phyloP scores from a whole-genome alignment of 2,888 invertebrate genomes.

The Caenorhabditis sp. region DNA sequence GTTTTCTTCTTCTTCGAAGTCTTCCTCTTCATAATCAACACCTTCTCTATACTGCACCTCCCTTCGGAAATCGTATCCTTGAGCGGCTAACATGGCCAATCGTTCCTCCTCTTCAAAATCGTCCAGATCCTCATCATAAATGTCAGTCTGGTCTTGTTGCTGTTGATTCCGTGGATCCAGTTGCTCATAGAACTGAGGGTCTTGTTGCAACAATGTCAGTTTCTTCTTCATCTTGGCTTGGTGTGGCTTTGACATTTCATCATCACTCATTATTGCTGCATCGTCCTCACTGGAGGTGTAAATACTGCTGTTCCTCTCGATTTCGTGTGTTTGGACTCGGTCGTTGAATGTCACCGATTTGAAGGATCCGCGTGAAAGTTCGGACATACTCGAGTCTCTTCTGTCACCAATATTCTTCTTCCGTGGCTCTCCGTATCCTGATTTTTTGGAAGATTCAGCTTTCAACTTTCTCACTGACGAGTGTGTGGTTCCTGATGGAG shows the following conservation, averaged over 20 bases:
- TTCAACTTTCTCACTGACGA: slow-evolving; percentile 40
- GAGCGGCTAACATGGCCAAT: slow-evolving; percentile 54
- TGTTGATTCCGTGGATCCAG: slow-evolving; percentile 15
- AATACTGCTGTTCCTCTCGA: slow-evolving; percentile 68
- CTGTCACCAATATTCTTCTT: slow-evolving; percentile 69
- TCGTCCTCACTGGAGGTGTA: slow-evolving; percentile 71
- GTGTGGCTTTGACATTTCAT: slow-evolving; percentile 69
- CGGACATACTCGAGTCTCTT: slow-evolving; percentile 74
- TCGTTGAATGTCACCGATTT: slow-evolving; percentile 78
- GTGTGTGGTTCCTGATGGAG: slow-evolving; percentile 35
- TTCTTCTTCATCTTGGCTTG: slow-evolving; percentile 55
- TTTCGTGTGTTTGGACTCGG: slow-evolving; percentile 72
- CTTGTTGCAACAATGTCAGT: slow-evolving; percentile 50
- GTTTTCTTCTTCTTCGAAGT: slow-evolving; percentile 54
- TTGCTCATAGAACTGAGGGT: slow-evolving; percentile 4
- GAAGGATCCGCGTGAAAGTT: slow-evolving; percentile 69
- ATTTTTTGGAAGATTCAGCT: slow-evolving; percentile 27
- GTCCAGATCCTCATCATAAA: slow-evolving; percentile 67
- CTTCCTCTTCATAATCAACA: slow-evolving; percentile 39
- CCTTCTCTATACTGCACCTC: slow-evolving; percentile 34
- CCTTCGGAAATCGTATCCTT: slow-evolving; percentile 46
- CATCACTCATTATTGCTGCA: slow-evolving; percentile 74
- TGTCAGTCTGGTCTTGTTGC: slow-evolving; percentile 42
- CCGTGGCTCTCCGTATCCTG: slow-evolving; percentile 37
- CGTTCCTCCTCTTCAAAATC: slow-evolving; percentile 74